Evolutionary conservation across 2,888 invertebrate genomes (phyloP).

Genomic region (Frankliniella fusca): DNA sequence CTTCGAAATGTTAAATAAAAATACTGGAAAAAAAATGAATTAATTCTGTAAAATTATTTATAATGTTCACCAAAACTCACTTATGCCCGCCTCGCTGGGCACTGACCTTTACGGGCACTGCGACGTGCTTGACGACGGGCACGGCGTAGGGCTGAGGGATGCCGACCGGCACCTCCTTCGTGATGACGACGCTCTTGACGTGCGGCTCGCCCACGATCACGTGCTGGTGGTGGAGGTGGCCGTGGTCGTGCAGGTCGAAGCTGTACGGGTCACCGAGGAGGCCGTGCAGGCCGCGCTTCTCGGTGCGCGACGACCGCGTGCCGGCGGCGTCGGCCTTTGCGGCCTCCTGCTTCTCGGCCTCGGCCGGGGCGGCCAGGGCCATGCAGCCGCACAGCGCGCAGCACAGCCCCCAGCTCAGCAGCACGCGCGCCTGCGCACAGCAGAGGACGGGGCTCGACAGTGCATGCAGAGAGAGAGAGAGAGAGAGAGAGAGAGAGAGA

Average conservation of each 20-base stretch:
- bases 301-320: neutral
- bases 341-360: neutral
- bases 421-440: neutral
- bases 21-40: no score
- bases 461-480: no score
- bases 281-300: constrained; percentile 8
- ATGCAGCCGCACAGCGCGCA: neutral
- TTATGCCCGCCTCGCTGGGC: no score
- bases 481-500: neutral
- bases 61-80: no score
- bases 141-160: constrained; percentile 15
- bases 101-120: neutral
- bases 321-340: neutral
- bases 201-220: neutral
- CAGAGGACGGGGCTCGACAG: neutral
- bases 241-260: neutral
- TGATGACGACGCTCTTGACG: constrained; percentile 18
- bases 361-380: constrained; percentile 1
- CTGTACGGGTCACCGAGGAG: neutral
- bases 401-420: neutral
- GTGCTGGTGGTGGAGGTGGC: neutral
- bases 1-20: no score
- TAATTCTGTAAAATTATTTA: no score
- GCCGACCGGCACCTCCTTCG: constrained; percentile 15
- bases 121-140: constrained; percentile 7